Evolutionary conservation across 2,113 vertebrate species (phyloP), one percentile per base, ranked within the genome.

Genomic region (Brienomyrus brachyistius): DNA sequence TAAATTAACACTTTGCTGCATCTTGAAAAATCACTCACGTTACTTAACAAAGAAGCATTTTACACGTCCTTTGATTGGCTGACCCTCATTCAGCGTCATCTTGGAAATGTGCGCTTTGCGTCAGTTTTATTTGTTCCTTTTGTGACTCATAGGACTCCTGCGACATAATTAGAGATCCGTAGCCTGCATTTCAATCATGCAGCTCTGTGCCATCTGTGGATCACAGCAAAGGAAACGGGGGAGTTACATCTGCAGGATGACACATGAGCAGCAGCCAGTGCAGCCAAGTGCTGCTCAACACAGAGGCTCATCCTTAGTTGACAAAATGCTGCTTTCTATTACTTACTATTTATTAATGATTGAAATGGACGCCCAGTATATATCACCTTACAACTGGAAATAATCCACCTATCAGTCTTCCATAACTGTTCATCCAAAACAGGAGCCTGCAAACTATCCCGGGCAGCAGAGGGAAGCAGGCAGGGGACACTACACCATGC

Each of bases 201-300:
- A n/a, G 59, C 23, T 87, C 89, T 27, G 86, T 45, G 85, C 89
- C 89, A 90, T 90, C 89, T 90, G 89, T 87, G 85, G 59, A 87
- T 77, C 85, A 90, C 82, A 70, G 88, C 88, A 35, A 88, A 80
- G 77, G 40, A 89, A 89, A 89, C 21, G 59, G 45, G 40, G 27
- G 35, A 87, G 62, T 54, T 77, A 48, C 19, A 70, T 77, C 47
- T 50, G 54, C 89, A 90, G 35, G 23, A 87, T 54, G 74, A 87
- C 66, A 27, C 5, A 31, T 1, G 83, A 35, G 56, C 62, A 47
- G 51, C 59, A 15, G 48, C 47, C 56, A 51, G 21, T 43, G 8
- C 52, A 59, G 62, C 56, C 56, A 62, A n/a, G 23, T 62, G 56
- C 56, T 62, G 9, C 40, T 74, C 27, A 35, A 43, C 15, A 43